phyloP scores from a whole-genome alignment of 1,140 invertebrate species.

The Acyrthosiphon pisum region DNA sequence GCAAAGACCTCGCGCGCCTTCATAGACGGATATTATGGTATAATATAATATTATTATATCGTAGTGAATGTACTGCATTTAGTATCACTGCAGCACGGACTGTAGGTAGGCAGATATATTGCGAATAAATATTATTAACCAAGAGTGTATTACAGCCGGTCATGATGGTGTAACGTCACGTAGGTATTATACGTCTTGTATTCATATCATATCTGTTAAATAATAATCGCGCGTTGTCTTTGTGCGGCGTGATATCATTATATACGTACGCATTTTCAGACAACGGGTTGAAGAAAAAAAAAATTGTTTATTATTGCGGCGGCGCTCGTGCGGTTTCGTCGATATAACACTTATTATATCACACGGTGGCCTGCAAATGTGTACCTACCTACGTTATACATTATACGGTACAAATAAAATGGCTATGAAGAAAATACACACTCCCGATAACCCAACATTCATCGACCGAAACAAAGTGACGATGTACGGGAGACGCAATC shows the following conservation, averaged over 20 bases:
- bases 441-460: neutral
- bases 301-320: neutral
- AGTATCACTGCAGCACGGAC: neutral
- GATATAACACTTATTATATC: neutral
- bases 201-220: neutral
- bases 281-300: neutral
- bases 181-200: too few relatives aligned
- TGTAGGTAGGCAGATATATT: neutral
- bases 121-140: constrained; percentile 19
- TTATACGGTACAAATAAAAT: neutral
- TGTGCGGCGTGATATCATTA: neutral
- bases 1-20: constrained; percentile 26
- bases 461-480: neutral
- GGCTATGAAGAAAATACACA: neutral
- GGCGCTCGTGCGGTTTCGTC: neutral
- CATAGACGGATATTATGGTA: neutral
- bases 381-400: neutral
- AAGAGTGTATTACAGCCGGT: neutral
- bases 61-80: neutral
- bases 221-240: constrained; percentile 7
- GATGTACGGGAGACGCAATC: neutral
- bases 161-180: constrained; percentile 27
- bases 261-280: neutral
- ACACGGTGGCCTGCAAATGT: neutral
- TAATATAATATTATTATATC: neutral